Base-by-base conservation (phyloP, 2,888 invertebrate genomes). In the Melolontha melolontha region DNA sequence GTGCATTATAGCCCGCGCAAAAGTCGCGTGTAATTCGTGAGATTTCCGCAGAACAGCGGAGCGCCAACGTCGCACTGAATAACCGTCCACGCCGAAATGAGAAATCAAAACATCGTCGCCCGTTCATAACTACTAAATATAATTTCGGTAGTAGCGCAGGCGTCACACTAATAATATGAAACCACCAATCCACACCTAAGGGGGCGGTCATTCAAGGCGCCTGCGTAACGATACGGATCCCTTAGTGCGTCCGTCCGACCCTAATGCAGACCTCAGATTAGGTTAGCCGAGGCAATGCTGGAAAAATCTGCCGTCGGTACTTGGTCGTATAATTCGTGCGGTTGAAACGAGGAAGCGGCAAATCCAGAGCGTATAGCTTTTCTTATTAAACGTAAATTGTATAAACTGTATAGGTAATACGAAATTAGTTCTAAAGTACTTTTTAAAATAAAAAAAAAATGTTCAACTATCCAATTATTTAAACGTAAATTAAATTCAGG, bases 161-260 rank as follows among this genome's bases (percentile, higher is more conserved):
- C 76, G 77, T 75, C 70, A 71, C 71, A 73, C 72, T 72, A 71
- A 70, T 72, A 72, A 73, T 71, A 72, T 67, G 71, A 73, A 74
- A 73, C 74, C 73, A 71, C 77, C 77, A 77, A 77, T 77, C 73
- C 71, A 66, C 71, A 70, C 68, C 57, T 55, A 69, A 71, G 72
- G 74, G 34, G 75, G 52, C 66, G 69, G 66, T 47, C 62, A 50
- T 52, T 52, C 44, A 47, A 39, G n/a, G 67, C 77, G 77, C 80
- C 76, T 74, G 80, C 80, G 80, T 77, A 72, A 12, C 73, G 75
- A 72, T 70, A 34, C 66, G 71, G 22, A 75, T 68, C 81, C 81
- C 80, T 78, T 80, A 80, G 80, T 79, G 79, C 80, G 75, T 78
- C 78, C 79, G 76, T 76, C 78, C 79, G 79, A 81, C 81, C 81